Conservation (phyloP, 2,888 invertebrate species). For the Acrobasis suavella region DNA sequence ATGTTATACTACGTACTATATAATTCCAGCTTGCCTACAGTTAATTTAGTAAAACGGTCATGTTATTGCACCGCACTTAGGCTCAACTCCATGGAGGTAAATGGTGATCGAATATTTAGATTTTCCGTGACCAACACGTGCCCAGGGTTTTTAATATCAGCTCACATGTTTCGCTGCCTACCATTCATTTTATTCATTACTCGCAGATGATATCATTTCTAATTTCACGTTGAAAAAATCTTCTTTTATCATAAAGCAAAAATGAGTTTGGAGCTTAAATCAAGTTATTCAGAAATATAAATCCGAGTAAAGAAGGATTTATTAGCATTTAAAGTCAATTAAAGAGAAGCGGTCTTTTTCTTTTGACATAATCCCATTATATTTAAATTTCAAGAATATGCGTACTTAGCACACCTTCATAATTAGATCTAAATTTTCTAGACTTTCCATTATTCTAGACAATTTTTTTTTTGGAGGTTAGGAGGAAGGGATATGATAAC, state of each 20-base stretch:
- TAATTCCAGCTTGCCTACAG: background rate
- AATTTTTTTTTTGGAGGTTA: too few species aligned
- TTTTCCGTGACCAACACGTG: slow-evolving; percentile 29
- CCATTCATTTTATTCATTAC: slow-evolving; percentile 29
- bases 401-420: too few species aligned
- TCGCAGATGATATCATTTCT: slow-evolving; percentile 23
- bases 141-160: slow-evolving; percentile 21
- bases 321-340: slow-evolving; percentile 15
- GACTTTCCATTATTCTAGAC: too few species aligned
- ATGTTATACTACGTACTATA: too few species aligned
- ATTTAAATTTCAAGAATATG: background rate
- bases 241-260: slow-evolving; percentile 18
- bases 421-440: too few species aligned
- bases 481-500: too few species aligned
- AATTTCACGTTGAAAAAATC: slow-evolving; percentile 25
- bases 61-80: background rate
- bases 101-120: slow-evolving; percentile 30
- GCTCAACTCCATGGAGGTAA: background rate
- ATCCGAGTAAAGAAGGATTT: slow-evolving; percentile 13
- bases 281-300: slow-evolving; percentile 7
- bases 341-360: slow-evolving; percentile 1
- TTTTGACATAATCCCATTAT: background rate
- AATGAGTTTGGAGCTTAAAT: slow-evolving; percentile 16
- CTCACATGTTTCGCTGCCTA: slow-evolving; percentile 26
- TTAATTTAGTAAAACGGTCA: background rate